Percentiles rank a stretch among this genome's conserved stretches.
These are phyloP conservation scores for Dynastes tityus DNA, from an alignment of 2,888 invertebrate species.

Conservation along the genomic window DNA sequence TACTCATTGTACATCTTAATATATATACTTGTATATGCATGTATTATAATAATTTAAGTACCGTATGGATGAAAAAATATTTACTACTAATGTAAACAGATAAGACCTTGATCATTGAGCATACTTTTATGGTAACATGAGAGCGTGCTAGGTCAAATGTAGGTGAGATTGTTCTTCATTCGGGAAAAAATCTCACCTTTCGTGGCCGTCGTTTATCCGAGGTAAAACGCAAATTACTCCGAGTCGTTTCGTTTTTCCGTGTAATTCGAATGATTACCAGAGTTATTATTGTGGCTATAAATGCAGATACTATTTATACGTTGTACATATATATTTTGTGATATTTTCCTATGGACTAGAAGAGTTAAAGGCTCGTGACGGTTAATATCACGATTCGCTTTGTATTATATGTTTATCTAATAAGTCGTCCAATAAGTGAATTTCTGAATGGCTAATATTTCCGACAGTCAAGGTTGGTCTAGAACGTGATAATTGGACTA, in stretches of 20 bases:
- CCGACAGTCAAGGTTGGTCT: not conserved
- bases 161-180: conserved; percentile 44
- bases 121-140: conserved; percentile 34
- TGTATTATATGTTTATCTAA: conserved; percentile 1
- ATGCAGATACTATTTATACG: not conserved
- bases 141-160: conserved; percentile 33
- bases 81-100: conserved; percentile 31
- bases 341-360: not conserved
- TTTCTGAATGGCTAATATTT: conserved; percentile 7
- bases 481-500: conserved; percentile 5
- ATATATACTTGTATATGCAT: too few relatives aligned
- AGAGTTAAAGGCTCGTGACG: not conserved
- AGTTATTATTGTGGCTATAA: conserved; percentile 6
- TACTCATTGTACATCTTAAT: too few relatives aligned
- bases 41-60: not conserved
- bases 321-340: too few relatives aligned
- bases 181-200: conserved; percentile 28
- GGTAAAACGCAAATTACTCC: conserved; percentile 20
- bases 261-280: not conserved
- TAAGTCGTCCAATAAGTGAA: conserved; percentile 10
- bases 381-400: not conserved
- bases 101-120: conserved; percentile 38
- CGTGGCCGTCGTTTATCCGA: conserved; percentile 19
- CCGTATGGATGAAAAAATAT: conserved; percentile 5
- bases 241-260: conserved; percentile 26